These are phyloP conservation scores for Halichoerus grypus DNA, from an alignment of 2,113 vertebrate genomes.

Conservation along the genomic window DNA sequence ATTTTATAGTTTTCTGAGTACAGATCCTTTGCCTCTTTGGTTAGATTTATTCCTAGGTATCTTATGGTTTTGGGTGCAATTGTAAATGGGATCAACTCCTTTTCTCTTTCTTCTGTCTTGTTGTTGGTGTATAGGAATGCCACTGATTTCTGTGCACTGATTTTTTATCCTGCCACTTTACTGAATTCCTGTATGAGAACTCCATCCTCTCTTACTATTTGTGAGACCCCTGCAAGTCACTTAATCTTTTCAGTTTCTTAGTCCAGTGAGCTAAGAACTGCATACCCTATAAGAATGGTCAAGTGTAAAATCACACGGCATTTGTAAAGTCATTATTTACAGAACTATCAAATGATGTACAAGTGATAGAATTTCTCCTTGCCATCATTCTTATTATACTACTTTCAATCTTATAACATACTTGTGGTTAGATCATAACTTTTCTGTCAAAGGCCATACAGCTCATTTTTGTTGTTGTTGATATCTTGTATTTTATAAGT, in stretches of 20 bases:
- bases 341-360: neutral
- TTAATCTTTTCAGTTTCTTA: neutral
- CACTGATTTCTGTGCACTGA: too few species aligned
- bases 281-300: neutral
- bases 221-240: neutral
- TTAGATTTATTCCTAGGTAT: too few species aligned
- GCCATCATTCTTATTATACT: neutral
- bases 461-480: neutral
- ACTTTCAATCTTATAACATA: neutral
- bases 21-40: too few species aligned
- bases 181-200: neutral
- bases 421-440: neutral
- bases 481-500: neutral
- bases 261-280: neutral
- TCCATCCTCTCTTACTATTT: neutral
- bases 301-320: neutral
- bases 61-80: too few species aligned
- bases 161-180: too few species aligned
- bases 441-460: neutral
- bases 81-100: too few species aligned
- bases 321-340: constrained; percentile 13
- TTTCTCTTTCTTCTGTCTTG: too few species aligned
- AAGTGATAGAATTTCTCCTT: constrained; percentile 19
- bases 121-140: too few species aligned
- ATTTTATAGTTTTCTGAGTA: too few species aligned